These are phyloP conservation scores for Nebria brevicollis DNA, from an alignment of 2,888 invertebrate species.

Conservation along the genomic window DNA sequence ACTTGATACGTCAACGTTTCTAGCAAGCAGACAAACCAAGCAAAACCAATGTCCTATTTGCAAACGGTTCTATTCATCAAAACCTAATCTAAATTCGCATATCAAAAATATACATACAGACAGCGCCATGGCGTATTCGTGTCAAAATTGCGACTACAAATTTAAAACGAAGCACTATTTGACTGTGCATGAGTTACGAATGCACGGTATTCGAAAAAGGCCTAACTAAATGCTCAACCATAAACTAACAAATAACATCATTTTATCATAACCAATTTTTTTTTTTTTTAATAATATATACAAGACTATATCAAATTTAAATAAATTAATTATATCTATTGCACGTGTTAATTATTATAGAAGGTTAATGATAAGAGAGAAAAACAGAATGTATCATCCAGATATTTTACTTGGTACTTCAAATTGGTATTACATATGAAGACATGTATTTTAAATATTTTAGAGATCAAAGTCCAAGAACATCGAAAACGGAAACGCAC, in stretches of 20 bases:
- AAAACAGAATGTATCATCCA: neutral
- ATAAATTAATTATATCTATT: too few species aligned
- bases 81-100: neutral
- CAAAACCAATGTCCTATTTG: neutral
- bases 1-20: neutral
- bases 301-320: too few species aligned
- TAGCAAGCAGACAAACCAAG: neutral
- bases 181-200: slow-evolving; percentile 11
- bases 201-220: neutral
- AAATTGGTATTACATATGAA: neutral
- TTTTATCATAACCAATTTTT: neutral
- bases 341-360: too few species aligned
- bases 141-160: neutral
- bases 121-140: neutral
- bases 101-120: neutral
- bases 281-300: too few species aligned
- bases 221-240: neutral
- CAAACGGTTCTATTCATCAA: neutral
- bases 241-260: neutral
- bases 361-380: too few species aligned
- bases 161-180: slow-evolving; percentile 7
- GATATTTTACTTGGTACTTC: neutral
- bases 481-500: neutral
- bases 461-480: neutral
- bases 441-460: neutral